These are phyloP conservation scores for Osmerus mordax DNA, from an alignment of 2,113 vertebrate species.

Conservation along the genomic window DNA sequence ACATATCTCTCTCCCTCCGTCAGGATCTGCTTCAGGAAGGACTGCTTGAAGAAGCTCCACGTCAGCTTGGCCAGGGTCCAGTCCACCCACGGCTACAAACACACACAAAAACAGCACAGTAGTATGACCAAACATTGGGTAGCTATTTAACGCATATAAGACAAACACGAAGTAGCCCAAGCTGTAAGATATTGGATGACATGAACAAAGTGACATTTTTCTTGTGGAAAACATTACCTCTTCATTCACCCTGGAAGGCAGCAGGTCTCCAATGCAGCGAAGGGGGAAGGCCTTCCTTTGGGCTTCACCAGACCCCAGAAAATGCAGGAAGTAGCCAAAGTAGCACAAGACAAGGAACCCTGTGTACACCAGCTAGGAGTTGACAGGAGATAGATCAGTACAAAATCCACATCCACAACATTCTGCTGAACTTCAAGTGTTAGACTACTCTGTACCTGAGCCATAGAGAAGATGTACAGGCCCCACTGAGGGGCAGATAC, in stretches of 20 bases:
- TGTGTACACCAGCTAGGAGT: constrained; percentile 80
- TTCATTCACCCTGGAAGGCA: constrained; percentile 71
- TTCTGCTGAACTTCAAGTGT: background rate
- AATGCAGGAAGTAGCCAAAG: constrained; percentile 77
- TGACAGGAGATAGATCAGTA: background rate
- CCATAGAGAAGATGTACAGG: constrained; percentile 81
- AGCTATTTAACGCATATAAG: background rate
- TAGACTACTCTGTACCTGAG: constrained; percentile 12
- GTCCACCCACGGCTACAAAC: constrained; percentile 79
- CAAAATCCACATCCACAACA: background rate
- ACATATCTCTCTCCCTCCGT: constrained; percentile 96
- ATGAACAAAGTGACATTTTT: background rate
- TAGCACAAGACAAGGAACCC: constrained; percentile 83
- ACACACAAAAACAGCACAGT: constrained; percentile 28
- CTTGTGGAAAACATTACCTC: constrained; percentile 65
- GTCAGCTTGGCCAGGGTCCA: constrained; percentile 84
- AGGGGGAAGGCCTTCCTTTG: constrained; percentile 80
- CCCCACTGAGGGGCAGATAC: constrained; percentile 67
- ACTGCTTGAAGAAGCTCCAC: constrained; percentile 98
- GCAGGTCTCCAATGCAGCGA: constrained; percentile 70
- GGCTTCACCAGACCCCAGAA: constrained; percentile 82
- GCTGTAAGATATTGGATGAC: background rate
- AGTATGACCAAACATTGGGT: background rate
- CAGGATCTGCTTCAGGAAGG: constrained; percentile 95
- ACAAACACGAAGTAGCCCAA: background rate